These are phyloP conservation scores for Trichechus manatus DNA, from an alignment of 2,113 vertebrate species.

Conservation along the genomic window DNA sequence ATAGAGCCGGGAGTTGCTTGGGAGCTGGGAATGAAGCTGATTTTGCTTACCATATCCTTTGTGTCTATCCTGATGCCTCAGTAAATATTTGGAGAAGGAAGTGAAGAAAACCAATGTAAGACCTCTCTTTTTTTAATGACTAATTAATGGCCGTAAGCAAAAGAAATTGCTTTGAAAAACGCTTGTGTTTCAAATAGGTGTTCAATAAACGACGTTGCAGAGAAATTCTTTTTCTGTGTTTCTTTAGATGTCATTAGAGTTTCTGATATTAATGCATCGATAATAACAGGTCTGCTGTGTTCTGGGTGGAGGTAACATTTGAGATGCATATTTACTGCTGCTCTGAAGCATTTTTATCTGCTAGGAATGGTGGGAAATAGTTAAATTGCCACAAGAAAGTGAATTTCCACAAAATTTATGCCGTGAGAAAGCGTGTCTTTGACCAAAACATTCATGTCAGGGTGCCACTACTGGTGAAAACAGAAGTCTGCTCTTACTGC, in stretches of 20 bases:
- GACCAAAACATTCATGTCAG: background rate
- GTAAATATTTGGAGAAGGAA: background rate
- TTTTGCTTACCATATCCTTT: background rate
- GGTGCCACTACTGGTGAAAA: background rate
- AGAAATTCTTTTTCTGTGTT: background rate
- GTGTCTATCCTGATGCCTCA: background rate
- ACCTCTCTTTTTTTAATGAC: background rate
- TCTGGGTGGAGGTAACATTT: background rate
- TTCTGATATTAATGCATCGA: background rate
- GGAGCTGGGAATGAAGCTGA: background rate
- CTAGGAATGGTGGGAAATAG: background rate
- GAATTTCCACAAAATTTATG: background rate
- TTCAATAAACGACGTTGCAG: background rate
- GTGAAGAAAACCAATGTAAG: background rate
- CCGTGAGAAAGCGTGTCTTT: background rate
- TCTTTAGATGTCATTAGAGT: background rate
- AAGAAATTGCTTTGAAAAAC: background rate
- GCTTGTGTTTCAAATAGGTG: background rate
- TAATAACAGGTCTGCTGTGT: background rate
- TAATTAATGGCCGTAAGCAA: background rate
- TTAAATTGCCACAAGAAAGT: slow-evolving; percentile 11
- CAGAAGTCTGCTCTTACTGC: background rate
- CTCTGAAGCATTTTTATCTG: background rate
- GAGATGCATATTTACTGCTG: background rate
- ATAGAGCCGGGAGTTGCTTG: background rate